Evolutionary conservation across 2,888 invertebrate species (phyloP).

Genomic region (Clostera curtula): DNA sequence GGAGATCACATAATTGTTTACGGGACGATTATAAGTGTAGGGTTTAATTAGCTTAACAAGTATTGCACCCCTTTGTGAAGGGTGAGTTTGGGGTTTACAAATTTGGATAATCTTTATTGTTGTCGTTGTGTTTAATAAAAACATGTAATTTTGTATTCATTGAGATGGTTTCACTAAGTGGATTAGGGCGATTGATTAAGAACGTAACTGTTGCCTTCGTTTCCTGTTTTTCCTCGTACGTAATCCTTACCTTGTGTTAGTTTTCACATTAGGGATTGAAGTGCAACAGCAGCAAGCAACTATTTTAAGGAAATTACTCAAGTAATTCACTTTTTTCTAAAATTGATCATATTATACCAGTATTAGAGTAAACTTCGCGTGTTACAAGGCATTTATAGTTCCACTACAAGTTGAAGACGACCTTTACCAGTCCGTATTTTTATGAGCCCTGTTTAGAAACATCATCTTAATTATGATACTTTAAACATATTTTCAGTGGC

Average conservation of each 20-base stretch:
- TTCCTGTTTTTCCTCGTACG: too few species aligned
- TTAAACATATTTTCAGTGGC: too few species aligned
- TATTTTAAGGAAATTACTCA: too few species aligned
- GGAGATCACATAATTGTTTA: slow-evolving; percentile 60
- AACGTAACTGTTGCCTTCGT: too few species aligned
- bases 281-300: too few species aligned
- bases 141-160: slow-evolving; percentile 14
- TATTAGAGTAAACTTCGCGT: slow-evolving; percentile 36
- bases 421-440: slow-evolving; percentile 7
- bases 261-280: too few species aligned
- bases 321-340: too few species aligned
- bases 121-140: slow-evolving; percentile 23
- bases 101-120: slow-evolving; percentile 31
- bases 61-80: slow-evolving; percentile 45
- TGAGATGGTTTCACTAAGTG: slow-evolving; percentile 4
- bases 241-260: neutral
- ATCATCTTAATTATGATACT: too few species aligned
- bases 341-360: too few species aligned
- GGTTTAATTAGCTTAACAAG: slow-evolving; percentile 66
- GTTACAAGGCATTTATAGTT: slow-evolving; percentile 30
- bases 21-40: slow-evolving; percentile 54
- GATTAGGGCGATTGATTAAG: neutral
- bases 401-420: slow-evolving; percentile 14
- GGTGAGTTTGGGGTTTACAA: slow-evolving; percentile 34
- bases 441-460: too few species aligned